These are phyloP conservation scores for Nephila pilipes DNA, from an alignment of 1,140 invertebrate genomes.

Conservation along the genomic window DNA sequence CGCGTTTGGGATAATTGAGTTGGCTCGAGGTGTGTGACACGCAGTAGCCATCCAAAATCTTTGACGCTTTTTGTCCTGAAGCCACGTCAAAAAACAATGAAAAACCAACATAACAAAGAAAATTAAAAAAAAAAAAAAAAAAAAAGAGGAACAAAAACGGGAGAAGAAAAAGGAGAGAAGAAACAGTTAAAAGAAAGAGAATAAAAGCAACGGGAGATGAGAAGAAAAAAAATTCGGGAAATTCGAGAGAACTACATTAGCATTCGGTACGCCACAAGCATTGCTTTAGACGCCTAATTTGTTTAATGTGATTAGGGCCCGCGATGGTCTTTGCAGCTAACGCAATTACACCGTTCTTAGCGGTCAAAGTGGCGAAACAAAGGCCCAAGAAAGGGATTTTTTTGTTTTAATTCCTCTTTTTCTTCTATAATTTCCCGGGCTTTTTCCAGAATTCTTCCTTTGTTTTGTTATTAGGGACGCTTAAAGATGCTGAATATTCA, in stretches of 20 bases:
- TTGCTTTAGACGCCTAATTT: constrained; percentile 73
- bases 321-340: constrained; percentile 68
- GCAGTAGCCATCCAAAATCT: constrained; percentile 62
- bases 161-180: constrained; percentile 8
- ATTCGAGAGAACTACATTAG: constrained; percentile 70
- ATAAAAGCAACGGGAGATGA: constrained; percentile 17
- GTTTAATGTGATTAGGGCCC: constrained; percentile 73
- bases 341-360: constrained; percentile 72
- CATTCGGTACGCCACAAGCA: constrained; percentile 66
- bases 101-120: constrained; percentile 46
- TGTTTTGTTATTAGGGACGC: constrained; percentile 62
- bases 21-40: constrained; percentile 59
- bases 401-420: constrained; percentile 49
- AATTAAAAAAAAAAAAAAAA: constrained; percentile 20
- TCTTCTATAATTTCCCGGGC: constrained; percentile 1
- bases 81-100: constrained; percentile 36
- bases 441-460: constrained; percentile 31
- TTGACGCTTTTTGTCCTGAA: constrained; percentile 55
- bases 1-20: constrained; percentile 73
- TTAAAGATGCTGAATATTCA: constrained; percentile 72
- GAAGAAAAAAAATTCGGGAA: constrained; percentile 24
- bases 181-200: constrained; percentile 61
- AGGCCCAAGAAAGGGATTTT: constrained; percentile 46
- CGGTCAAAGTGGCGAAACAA: constrained; percentile 72
- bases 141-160: constrained; percentile 14